Base-by-base conservation (phyloP, 2,113 vertebrate genomes). In the Amphiprion ocellaris region DNA sequence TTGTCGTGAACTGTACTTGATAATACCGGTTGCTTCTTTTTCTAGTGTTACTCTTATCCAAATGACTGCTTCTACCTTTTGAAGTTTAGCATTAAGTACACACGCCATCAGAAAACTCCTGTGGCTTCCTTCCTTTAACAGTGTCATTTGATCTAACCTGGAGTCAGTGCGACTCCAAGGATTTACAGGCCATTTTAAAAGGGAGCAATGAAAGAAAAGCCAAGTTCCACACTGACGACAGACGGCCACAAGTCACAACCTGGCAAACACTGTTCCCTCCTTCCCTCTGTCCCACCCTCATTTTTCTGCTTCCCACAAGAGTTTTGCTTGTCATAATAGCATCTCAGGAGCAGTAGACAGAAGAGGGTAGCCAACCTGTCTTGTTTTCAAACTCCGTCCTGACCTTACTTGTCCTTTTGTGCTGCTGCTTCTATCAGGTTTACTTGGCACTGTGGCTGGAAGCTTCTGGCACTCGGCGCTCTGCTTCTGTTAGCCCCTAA, bases 111-210 rank as follows among this genome's bases (percentile, higher is more conserved):
- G 62, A 84, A 83, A 77, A 68, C 65, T 79, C 59, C 55, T 23
- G 41, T 83, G 41, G 67, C 65, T 72, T 70, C 60, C 65, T 86
- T 79, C 46, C 61, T 89, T 91, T 82, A 85, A 90, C 83, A 81
- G 74, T 33, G 69, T 89, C 77, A 90, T 84, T 90, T 62, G 85
- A 92, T 92, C 86, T 77, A 50, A 66, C 64, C 74, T 80, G 61
- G 61, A 87, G 80, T 85, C 60, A 19, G 47, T 82, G 72, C 52
- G 55, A 85, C 87, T 88, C 67, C 50, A 54, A 47, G 59, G 85
- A 73, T 92, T 94, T 92, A 90, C 65, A 26, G 87, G 64, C 71
- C 49, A 49, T 82, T 90, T 92, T 88, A 87, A 88, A 82, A 70
- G 10, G 28, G 28, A 78, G 74, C 84, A 81, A 83, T 85, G 77